phyloP scores from a whole-genome alignment of 1,140 invertebrate genomes.

The Tetramorium simillimum region DNA sequence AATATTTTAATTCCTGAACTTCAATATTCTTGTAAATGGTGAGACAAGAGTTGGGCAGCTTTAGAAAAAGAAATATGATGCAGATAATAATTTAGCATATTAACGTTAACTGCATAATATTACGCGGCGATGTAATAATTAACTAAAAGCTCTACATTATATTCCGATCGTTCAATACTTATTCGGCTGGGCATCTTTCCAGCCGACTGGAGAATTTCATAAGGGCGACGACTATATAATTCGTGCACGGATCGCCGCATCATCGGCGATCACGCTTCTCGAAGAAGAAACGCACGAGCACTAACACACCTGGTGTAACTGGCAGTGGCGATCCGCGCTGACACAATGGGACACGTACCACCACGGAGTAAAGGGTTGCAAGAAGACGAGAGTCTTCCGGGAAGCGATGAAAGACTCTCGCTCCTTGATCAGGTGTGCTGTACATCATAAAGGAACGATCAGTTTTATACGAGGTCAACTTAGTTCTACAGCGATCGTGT shows the following conservation, averaged over 20 bases:
- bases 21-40: neutral
- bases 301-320: conserved; percentile 68
- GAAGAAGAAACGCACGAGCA: conserved; percentile 49
- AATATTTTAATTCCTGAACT: conserved; percentile 25
- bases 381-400: conserved; percentile 79
- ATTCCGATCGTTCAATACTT: conserved; percentile 23
- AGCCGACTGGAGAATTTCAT: conserved; percentile 6
- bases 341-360: conserved; percentile 75
- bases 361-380: conserved; percentile 70
- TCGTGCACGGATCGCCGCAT: conserved; percentile 64
- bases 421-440: conserved; percentile 73
- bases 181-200: neutral
- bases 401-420: conserved; percentile 77
- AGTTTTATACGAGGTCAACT: conserved; percentile 66
- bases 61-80: neutral
- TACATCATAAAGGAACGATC: conserved; percentile 54
- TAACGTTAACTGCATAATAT: neutral
- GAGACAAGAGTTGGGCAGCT: neutral
- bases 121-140: neutral
- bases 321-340: conserved; percentile 58
- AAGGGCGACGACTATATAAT: conserved; percentile 50
- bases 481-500: conserved; percentile 57
- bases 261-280: conserved; percentile 66
- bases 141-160: neutral
- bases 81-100: neutral